phyloP scores from a whole-genome alignment of 1,140 invertebrate genomes.

The Ridgeia piscesae region DNA sequence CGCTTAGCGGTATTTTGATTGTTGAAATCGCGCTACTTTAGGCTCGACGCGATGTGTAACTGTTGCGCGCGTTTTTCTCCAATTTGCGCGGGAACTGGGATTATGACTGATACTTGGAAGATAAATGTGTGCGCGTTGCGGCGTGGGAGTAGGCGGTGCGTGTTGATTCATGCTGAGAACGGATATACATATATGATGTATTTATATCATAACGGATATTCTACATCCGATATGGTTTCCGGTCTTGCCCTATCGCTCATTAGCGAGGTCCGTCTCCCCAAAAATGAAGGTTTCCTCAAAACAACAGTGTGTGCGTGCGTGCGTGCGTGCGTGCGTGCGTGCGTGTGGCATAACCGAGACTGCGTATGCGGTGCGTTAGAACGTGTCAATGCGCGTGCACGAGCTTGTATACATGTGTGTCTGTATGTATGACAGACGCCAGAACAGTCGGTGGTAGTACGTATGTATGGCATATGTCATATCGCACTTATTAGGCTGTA shows the following conservation, averaged over 20 bases:
- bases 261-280: not conserved
- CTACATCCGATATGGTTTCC: not conserved
- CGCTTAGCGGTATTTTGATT: not conserved
- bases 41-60: not conserved
- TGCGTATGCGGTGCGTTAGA: no score
- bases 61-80: not conserved
- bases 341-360: no score
- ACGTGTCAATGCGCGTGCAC: no score
- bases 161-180: not conserved
- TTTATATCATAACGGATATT: slow-evolving; percentile 6
- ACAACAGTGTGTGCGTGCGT: not conserved
- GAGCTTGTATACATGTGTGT: no score
- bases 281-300: not conserved
- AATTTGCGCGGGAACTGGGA: not conserved
- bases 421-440: no score
- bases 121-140: not conserved
- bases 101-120: not conserved
- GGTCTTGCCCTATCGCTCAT: not conserved
- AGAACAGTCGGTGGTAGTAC: no score
- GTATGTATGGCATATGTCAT: no score
- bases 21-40: not conserved
- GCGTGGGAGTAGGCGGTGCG: not conserved
- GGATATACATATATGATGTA: not conserved
- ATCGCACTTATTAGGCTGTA: no score
- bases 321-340: no score